A percentile compares a stretch with the other conserved stretches of the same genome.
These are phyloP conservation scores for Siniperca chuatsi DNA, from an alignment of 2,113 vertebrate genomes.

Conservation along the genomic window DNA sequence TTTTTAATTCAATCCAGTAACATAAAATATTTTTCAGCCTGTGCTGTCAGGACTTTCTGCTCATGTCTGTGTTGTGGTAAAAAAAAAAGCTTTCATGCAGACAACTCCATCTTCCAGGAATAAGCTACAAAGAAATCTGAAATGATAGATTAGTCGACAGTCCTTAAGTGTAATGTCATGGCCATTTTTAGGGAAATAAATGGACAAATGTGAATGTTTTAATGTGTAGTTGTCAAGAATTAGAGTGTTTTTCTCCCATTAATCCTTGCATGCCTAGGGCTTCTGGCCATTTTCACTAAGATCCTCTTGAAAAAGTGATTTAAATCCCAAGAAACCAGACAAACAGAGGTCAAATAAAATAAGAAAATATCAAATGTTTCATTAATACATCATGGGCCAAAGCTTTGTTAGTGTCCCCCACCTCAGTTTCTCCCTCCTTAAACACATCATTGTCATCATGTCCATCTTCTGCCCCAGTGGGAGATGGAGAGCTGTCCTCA, in stretches of 20 bases:
- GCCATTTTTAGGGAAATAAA: neutral
- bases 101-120: slow-evolving; percentile 27
- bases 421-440: slow-evolving; percentile 56
- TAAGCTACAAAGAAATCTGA: slow-evolving; percentile 13
- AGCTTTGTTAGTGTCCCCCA: slow-evolving; percentile 25
- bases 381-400: neutral
- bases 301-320: neutral
- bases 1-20: slow-evolving; percentile 27
- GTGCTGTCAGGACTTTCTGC: neutral
- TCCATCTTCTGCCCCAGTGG: slow-evolving; percentile 52
- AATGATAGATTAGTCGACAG: neutral
- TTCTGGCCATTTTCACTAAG: neutral
- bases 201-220: neutral
- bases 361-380: neutral
- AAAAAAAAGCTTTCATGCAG: neutral
- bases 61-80: neutral
- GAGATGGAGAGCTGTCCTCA: slow-evolving; percentile 57
- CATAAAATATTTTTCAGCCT: neutral
- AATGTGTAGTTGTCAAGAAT: neutral
- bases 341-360: neutral
- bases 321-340: neutral
- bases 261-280: too few relatives aligned
- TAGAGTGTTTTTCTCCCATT: neutral
- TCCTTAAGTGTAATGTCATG: neutral
- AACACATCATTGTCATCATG: slow-evolving; percentile 67